These are phyloP conservation scores for Charina bottae DNA, from an alignment of 2,113 vertebrate genomes.

Conservation along the genomic window DNA sequence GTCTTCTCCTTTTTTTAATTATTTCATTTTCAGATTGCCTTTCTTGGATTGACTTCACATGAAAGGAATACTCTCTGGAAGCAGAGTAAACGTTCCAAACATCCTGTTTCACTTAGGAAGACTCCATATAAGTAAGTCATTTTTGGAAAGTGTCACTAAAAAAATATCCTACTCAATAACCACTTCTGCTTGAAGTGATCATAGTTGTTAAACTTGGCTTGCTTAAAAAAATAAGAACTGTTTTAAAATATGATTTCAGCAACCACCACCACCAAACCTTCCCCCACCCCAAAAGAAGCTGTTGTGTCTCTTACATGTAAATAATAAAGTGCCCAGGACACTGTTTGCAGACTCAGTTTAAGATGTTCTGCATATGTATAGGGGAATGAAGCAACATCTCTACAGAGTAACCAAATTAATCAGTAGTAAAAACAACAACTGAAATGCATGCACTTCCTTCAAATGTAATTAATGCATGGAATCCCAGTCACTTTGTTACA, in stretches of 20 bases:
- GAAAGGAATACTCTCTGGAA: conserved; percentile 82
- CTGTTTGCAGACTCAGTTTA: neutral
- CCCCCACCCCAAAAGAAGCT: neutral
- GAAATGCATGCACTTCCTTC: neutral
- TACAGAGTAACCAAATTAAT: neutral
- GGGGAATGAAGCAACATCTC: neutral
- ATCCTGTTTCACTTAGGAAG: conserved; percentile 82
- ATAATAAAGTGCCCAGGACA: neutral
- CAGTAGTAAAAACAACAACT: neutral
- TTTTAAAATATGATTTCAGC: neutral
- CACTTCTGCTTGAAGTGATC: neutral
- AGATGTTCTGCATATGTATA: neutral
- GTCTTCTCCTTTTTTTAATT: fast-evolving
- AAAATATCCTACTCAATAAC: neutral
- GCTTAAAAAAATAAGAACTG: neutral
- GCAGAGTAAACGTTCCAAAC: conserved; percentile 80
- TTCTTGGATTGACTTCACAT: conserved; percentile 89
- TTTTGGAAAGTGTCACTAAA: neutral
- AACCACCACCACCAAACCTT: neutral
- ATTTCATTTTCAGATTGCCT: conserved; percentile 75
- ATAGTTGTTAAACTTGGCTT: neutral
- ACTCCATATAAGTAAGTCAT: conserved; percentile 92
- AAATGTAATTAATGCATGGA: neutral
- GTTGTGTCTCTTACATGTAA: neutral
- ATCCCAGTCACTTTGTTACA: neutral